Conservation (phyloP, 2,888 invertebrate genomes). For the Agonopterix alstromeriana region DNA sequence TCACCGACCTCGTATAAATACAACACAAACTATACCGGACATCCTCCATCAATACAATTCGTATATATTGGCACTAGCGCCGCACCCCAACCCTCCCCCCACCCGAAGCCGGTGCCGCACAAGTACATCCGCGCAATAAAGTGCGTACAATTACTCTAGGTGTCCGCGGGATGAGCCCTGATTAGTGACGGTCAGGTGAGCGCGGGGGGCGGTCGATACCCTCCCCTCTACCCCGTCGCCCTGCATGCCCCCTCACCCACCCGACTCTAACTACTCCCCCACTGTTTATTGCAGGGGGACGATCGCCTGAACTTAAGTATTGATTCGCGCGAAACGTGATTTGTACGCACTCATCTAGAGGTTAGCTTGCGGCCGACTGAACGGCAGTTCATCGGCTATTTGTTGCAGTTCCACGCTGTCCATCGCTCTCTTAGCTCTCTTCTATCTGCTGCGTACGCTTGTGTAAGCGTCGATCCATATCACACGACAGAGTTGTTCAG, state of each 20-base stretch:
- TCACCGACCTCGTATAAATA: too few species aligned
- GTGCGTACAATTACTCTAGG: constrained; percentile 69
- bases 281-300: constrained; percentile 71
- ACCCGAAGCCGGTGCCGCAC: background rate
- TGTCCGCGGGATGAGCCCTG: constrained; percentile 74
- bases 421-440: constrained; percentile 26
- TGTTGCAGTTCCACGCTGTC: constrained; percentile 14
- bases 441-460: constrained; percentile 5
- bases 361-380: constrained; percentile 52
- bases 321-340: constrained; percentile 78
- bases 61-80: too few species aligned
- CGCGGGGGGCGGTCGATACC: constrained; percentile 24
- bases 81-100: constrained; percentile 1
- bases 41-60: too few species aligned
- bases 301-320: constrained; percentile 76
- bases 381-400: constrained; percentile 35
- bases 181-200: constrained; percentile 76
- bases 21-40: too few species aligned
- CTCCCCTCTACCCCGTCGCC: constrained; percentile 41
- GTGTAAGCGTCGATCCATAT: background rate
- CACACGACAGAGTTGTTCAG: background rate
- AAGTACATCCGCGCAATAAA: constrained; percentile 23
- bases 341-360: constrained; percentile 76
- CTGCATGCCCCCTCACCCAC: constrained; percentile 35
- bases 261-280: constrained; percentile 54